A percentile compares a stretch with the other conserved stretches of the same genome.
Evolutionary conservation across 2,113 vertebrate species (phyloP).

Genomic region (Ctenomys sociabilis): DNA sequence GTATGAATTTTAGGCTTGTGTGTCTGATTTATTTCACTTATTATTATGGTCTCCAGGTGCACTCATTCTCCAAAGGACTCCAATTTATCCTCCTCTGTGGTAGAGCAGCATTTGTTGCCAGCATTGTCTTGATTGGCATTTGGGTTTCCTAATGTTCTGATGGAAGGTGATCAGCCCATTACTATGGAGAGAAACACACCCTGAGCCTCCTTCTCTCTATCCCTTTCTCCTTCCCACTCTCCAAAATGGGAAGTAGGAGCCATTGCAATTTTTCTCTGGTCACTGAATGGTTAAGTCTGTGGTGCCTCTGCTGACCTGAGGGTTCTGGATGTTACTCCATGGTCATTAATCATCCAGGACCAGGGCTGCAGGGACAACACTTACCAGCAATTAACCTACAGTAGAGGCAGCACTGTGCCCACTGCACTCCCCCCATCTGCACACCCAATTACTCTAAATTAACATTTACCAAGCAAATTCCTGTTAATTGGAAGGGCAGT

Average conservation of each 20-base stretch:
- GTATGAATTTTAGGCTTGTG: not conserved
- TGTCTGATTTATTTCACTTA: not conserved
- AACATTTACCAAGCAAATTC: conserved; percentile 88
- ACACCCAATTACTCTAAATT: conserved; percentile 89
- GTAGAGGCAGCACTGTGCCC: conserved; percentile 80
- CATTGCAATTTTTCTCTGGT: conserved; percentile 25
- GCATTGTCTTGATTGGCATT: not conserved
- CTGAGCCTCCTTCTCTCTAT: not conserved
- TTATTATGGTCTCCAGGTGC: not conserved
- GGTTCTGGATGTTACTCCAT: conserved; percentile 76
- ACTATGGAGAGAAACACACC: too few species aligned
- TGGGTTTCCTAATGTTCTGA: not conserved
- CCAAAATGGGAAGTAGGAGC: too few species aligned
- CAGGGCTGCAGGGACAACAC: conserved; percentile 82
- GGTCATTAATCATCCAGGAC: conserved; percentile 88
- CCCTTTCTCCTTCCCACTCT: too few species aligned
- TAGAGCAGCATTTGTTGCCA: not conserved
- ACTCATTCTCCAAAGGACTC: not conserved
- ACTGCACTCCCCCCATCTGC: conserved; percentile 76
- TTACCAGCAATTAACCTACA: conserved; percentile 91
- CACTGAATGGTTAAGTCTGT: conserved; percentile 79
- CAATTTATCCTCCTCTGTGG: not conserved
- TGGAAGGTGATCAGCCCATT: too few species aligned
- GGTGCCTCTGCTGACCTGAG: conserved; percentile 81
- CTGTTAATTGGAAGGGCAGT: conserved; percentile 85